Base-by-base conservation (phyloP, 1,140 invertebrate genomes). In the Drosophila leontia region DNA sequence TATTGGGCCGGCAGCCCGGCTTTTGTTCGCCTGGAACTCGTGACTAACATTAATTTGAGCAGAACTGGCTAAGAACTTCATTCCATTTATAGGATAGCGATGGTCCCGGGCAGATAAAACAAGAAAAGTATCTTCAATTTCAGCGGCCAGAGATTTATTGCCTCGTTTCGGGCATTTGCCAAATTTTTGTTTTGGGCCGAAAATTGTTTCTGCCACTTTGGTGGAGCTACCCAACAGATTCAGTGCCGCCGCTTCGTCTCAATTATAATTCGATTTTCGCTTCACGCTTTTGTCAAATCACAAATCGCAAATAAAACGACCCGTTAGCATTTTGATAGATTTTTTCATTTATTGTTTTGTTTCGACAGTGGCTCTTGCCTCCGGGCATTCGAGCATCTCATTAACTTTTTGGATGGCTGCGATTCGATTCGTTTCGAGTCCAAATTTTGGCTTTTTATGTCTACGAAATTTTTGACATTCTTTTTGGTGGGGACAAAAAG, bases 41-140 rank as follows among this genome's bases (percentile, higher is more conserved):
- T 86, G 83, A 86, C 83, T 86, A 86, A 86, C 83, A 86, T 86
- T 86, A 86, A 86, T 86, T 86, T 87, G 76, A 78, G 63, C 76
- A 85, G 82, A 81, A 77, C 79, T 65, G 62, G 78, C 68, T 62
- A 82, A 78, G 75, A 82, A 76, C 67, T 83, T 79, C 47, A 68
- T 64, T 69, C 62, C 48, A 60, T 75, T 77, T 81, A 81, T 70
- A 78, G 65, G 58, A 80, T 59, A 67, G 84, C 47, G 47, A 86
- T 86, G 86, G 55, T 51, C 53, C 42, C 26, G 19, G 37, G n/a
- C 47, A 53, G 83, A 86, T 86, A 87, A 88, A 51, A 44, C 63
- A 59, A 35, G 64, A 87, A 76, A 83, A 87, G 80, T 82, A 80
- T 74, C 76, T 87, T 76, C 63, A 83, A 79, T 86, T 87, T 82